Evolutionary conservation across 2,113 vertebrate genomes (phyloP).

Genomic region (Smithornis capensis): DNA sequence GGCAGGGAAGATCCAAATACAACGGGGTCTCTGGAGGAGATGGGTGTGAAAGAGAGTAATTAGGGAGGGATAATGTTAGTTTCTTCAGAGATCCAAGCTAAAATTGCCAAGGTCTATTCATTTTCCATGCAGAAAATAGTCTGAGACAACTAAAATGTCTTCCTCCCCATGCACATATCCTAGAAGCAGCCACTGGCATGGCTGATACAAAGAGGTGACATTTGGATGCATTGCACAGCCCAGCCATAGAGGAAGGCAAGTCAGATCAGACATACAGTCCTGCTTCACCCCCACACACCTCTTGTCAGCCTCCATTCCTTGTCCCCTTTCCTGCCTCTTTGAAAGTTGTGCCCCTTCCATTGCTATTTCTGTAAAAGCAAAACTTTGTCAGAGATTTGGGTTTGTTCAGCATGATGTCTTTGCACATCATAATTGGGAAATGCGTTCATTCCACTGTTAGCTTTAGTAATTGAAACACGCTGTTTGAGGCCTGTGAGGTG

Average conservation of each 20-base stretch:
- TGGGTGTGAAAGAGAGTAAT: not conserved
- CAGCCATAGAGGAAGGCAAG: not conserved
- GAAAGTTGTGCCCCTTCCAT: not conserved
- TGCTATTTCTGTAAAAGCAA: not conserved
- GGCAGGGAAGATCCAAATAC: not conserved
- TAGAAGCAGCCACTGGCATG: not conserved
- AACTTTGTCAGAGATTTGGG: not conserved
- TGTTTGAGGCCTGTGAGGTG: not conserved
- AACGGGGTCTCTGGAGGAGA: not conserved
- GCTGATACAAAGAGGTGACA: not conserved
- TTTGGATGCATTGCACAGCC: accelerated
- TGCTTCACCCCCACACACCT: not conserved
- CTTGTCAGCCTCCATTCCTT: not conserved
- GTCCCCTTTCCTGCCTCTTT: not conserved
- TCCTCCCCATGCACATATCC: not conserved
- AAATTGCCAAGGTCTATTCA: not conserved
- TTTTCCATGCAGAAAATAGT: not conserved
- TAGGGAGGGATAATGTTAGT: not conserved
- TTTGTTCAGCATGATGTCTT: not conserved
- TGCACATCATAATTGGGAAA: conserved; percentile 47
- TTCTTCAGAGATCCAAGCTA: not conserved
- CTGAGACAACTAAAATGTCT: not conserved
- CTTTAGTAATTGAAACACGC: not conserved
- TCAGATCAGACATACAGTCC: not conserved
- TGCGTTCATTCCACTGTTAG: not conserved